A percentile compares a stretch with the other conserved stretches of the same genome.
These are phyloP conservation scores for Xanthia icteritia DNA, from an alignment of 2,888 invertebrate genomes.

Conservation along the genomic window DNA sequence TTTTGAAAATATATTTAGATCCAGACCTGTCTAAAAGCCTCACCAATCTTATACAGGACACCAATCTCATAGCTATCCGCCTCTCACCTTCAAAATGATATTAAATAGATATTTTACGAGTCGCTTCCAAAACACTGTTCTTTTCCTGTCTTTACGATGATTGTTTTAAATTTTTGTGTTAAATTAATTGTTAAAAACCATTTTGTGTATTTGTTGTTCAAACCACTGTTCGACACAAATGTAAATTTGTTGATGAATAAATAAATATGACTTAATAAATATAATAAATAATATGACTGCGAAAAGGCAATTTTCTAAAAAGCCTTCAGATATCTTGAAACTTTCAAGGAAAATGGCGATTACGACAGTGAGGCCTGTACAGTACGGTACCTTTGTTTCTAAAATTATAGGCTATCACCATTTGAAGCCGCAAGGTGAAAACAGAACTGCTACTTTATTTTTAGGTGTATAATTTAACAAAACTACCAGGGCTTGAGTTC, in stretches of 20 bases:
- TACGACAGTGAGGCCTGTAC: not conserved
- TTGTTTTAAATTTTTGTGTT: too few relatives aligned
- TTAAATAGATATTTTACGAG: conserved; percentile 57
- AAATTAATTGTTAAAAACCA: too few relatives aligned
- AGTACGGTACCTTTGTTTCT: conserved; percentile 27
- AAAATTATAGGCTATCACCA: conserved; percentile 15
- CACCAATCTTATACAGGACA: not conserved
- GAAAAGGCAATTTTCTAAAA: conserved; percentile 59
- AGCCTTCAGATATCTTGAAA: conserved; percentile 48
- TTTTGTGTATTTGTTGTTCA: too few relatives aligned
- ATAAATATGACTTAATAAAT: too few relatives aligned
- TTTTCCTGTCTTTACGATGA: too few relatives aligned
- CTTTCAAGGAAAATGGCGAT: conserved; percentile 40
- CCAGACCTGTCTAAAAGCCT: not conserved
- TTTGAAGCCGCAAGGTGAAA: not conserved
- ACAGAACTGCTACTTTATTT: not conserved
- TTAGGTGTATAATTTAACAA: conserved; percentile 2
- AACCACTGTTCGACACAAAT: too few relatives aligned
- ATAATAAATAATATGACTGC: too few relatives aligned
- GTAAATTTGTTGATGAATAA: too few relatives aligned
- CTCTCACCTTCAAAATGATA: conserved; percentile 26
- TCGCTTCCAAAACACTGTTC: conserved; percentile 35
- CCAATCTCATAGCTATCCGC: not conserved
- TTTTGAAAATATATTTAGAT: not conserved
- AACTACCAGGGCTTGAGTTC: not conserved